phyloP scores from a whole-genome alignment of 1,140 invertebrate species.

The Leptonema lineaticorne region DNA sequence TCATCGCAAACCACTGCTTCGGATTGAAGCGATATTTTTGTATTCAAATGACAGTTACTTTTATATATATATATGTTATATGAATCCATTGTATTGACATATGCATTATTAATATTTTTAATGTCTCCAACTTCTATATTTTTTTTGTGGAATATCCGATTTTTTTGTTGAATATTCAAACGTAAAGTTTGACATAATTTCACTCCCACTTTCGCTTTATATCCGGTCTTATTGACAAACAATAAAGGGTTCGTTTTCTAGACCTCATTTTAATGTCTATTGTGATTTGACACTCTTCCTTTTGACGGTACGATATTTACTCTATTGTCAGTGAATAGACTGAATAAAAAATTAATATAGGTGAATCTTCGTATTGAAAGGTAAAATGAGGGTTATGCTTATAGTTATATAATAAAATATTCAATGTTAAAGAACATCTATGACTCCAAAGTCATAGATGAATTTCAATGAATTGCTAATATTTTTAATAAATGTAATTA shows the following conservation, averaged over 20 bases:
- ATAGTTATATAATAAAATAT: too few relatives aligned
- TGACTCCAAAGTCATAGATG: too few relatives aligned
- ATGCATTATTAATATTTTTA: too few relatives aligned
- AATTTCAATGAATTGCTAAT: too few relatives aligned
- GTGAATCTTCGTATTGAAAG: constrained; percentile 30
- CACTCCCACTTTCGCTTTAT: constrained; percentile 30
- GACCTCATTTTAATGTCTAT: constrained; percentile 29
- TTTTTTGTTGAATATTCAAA: background rate
- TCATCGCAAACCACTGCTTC: constrained; percentile 33
- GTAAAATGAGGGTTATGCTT: constrained; percentile 18
- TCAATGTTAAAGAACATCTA: too few relatives aligned
- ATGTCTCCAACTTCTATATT: background rate
- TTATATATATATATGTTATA: constrained; percentile 1
- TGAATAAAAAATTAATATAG: constrained; percentile 31
- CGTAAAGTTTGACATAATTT: constrained; percentile 27
- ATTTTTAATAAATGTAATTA: too few relatives aligned
- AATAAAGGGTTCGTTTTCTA: too few relatives aligned
- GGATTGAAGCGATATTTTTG: constrained; percentile 16
- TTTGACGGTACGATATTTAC: constrained; percentile 31
- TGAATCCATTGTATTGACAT: constrained; percentile 8
- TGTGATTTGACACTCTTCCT: constrained; percentile 36
- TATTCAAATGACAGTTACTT: constrained; percentile 14
- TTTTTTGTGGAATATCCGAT: background rate
- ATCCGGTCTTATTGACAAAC: constrained; percentile 25
- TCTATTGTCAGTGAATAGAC: constrained; percentile 32